Evolutionary conservation across 2,888 invertebrate genomes (phyloP), one percentile per base, ranked within the genome.

Genomic region (Galeopsomyia nigrocyanea): DNA sequence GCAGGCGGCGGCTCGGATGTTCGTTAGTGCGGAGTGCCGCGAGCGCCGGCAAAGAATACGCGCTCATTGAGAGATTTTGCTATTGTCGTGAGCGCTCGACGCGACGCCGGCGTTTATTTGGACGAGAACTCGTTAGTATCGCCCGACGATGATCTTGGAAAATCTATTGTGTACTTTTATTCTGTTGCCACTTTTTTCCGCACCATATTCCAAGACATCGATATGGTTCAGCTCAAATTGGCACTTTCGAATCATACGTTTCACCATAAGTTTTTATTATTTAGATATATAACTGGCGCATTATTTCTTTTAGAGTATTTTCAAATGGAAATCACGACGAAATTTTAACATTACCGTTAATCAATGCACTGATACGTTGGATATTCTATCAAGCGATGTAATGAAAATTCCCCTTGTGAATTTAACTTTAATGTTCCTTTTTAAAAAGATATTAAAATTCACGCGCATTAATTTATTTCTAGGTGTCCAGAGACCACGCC

Each of bases 81-180:
- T 53, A 73, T 68, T 73, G 67, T 73, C 68, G 49, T 16, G 22
- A n/a, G 58, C 47, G 56, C 17, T 14, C 3, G 14, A 62, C 56
- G 16, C 53, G 50, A 19, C 13, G 49, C 21, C 26, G 22, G 39
- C 62, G 64, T 75, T 74, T 68, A 75, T 65, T 75, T 53, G 65
- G 62, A 66, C 63, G 55, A 69, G 69, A 68, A 72, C 72, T 75
- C 75, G 70, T 75, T 75, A 75, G 60, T 73, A 73, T 73, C 63
- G 49, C 64, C n/a, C 21, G 46, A 63, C 64, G 69, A 75, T 69
- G 63, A 73, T 70, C 69, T 75, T 72, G 63, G 62, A 67, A 70
- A 73, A 56, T 63, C 66, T 67, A 66, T 70, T 69, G 63, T 71
- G 39, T 14, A 21, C 53, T 10, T 6, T 17, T 17, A 17, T 17